These are phyloP conservation scores for Drosophila trapezifrons DNA, from an alignment of 1,140 invertebrate genomes.

Conservation along the genomic window DNA sequence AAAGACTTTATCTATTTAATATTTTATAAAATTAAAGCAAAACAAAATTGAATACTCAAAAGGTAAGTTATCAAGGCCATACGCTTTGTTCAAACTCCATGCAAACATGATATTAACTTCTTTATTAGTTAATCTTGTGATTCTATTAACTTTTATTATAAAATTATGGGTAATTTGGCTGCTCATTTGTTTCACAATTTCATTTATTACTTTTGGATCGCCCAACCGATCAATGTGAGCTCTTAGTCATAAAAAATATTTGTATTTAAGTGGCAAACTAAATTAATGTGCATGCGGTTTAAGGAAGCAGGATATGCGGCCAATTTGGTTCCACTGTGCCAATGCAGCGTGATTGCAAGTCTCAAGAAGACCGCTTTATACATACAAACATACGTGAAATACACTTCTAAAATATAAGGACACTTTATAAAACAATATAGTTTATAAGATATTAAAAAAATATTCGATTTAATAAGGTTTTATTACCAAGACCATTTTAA, in stretches of 20 bases:
- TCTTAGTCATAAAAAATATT: not conserved
- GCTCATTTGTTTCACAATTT: constrained; percentile 11
- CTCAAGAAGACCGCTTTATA: constrained; percentile 42
- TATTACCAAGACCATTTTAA: not conserved
- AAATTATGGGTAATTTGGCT: not conserved
- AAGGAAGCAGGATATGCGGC: constrained; percentile 38
- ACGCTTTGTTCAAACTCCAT: not conserved
- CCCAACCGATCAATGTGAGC: not conserved
- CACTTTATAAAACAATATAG: not conserved
- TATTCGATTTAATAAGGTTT: not conserved
- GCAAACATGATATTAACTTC: not conserved
- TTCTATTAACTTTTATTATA: constrained; percentile 11
- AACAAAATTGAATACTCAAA: too few species aligned
- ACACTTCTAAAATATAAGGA: not conserved
- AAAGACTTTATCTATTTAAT: too few species aligned
- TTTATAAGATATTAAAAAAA: not conserved
- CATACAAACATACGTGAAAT: constrained; percentile 4
- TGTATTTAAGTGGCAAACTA: not conserved
- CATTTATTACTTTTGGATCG: constrained; percentile 4
- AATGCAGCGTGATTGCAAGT: constrained; percentile 37
- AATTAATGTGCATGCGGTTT: constrained; percentile 1
- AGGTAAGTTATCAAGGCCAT: not conserved
- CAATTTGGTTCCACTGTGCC: constrained; percentile 34
- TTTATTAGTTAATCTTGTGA: constrained; percentile 4
- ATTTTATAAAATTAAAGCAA: not conserved